A percentile compares a stretch with the other conserved stretches of the same genome.
Conservation (phyloP, 2,113 vertebrate species). For the Cyanistes caeruleus region DNA sequence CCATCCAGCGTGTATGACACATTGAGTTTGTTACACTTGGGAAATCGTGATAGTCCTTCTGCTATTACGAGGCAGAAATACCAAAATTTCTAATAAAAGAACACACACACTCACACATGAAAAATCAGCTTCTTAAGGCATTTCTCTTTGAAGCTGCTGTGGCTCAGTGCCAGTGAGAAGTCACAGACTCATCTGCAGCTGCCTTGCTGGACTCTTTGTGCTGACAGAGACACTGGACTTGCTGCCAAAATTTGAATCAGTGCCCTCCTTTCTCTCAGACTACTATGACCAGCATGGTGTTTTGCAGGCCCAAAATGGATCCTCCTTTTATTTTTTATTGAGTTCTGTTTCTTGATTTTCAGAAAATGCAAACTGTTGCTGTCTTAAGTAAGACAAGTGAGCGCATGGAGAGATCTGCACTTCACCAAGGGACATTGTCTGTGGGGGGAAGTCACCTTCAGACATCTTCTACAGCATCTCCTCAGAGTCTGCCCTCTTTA, state of each 20-base stretch:
- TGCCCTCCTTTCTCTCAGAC: background rate
- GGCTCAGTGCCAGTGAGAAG: constrained; percentile 35
- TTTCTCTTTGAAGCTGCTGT: constrained; percentile 61
- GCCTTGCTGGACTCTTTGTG: background rate
- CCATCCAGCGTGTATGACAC: constrained; percentile 63
- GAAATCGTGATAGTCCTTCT: constrained; percentile 49
- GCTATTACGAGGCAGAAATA: constrained; percentile 61
- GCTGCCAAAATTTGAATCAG: background rate
- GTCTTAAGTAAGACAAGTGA: background rate
- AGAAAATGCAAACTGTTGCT: background rate
- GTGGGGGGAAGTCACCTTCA: background rate
- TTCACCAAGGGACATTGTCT: background rate
- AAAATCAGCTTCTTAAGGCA: constrained; percentile 57
- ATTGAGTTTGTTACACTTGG: constrained; percentile 67
- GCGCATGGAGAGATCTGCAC: background rate
- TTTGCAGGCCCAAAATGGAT: background rate
- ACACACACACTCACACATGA: constrained; percentile 47
- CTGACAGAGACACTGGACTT: background rate
- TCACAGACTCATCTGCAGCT: constrained; percentile 30
- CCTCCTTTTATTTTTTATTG: background rate
- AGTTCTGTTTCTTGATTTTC: background rate
- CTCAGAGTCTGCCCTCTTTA: background rate
- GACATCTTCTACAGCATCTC: background rate
- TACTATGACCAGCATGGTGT: background rate
- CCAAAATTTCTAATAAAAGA: constrained; percentile 68